phyloP scores from a whole-genome alignment of 2,113 vertebrate genomes.

The Mesocricetus auratus region DNA sequence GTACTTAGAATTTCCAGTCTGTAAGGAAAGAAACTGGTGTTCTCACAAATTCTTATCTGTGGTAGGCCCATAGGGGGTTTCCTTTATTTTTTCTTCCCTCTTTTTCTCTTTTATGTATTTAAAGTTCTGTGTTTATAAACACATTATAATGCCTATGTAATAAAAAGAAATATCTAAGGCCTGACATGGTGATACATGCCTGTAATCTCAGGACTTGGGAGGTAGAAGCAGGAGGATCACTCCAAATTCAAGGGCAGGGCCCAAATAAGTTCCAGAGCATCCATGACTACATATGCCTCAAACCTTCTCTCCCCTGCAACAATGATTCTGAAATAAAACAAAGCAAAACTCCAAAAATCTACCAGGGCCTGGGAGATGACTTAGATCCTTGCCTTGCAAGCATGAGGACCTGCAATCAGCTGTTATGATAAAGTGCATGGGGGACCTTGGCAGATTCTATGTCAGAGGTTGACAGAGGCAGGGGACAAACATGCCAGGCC shows the following conservation, averaged over 20 bases:
- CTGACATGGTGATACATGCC: neutral
- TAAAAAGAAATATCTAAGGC: neutral
- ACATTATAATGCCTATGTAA: neutral
- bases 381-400: neutral
- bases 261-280: neutral
- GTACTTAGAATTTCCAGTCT: neutral
- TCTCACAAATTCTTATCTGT: neutral
- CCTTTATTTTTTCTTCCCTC: neutral
- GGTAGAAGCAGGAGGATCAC: too few species aligned
- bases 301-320: neutral
- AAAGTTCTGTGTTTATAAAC: slow-evolving; percentile 46
- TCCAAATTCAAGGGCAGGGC: neutral
- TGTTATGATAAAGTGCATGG: too few species aligned
- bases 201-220: neutral
- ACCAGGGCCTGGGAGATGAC: too few species aligned
- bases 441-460: too few species aligned
- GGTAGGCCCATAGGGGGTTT: neutral
- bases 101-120: neutral
- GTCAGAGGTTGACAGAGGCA: too few species aligned
- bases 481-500: too few species aligned
- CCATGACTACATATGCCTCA: neutral
- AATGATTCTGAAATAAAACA: neutral
- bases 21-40: neutral
- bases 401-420: neutral
- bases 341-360: neutral